Evolutionary conservation across 1,140 invertebrate species (phyloP).

Genomic region (Drusus annulatus): DNA sequence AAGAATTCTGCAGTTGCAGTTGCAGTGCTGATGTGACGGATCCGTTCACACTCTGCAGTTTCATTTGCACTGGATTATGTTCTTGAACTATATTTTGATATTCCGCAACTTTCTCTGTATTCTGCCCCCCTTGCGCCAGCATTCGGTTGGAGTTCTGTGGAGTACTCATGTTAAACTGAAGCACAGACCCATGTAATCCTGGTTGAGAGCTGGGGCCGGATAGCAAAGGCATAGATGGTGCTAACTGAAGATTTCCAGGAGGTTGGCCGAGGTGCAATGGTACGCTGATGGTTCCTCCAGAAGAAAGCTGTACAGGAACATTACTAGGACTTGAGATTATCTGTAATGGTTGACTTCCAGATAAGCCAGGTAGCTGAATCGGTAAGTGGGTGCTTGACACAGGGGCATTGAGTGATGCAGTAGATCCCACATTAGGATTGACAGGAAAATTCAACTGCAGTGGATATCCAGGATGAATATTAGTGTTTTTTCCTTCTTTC

Average conservation of each 20-base stretch:
- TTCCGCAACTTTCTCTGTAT: too few species aligned
- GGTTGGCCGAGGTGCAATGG: slow-evolving; percentile 66
- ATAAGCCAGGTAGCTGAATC: slow-evolving; percentile 65
- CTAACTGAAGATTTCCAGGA: slow-evolving; percentile 62
- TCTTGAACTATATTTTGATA: slow-evolving; percentile 59
- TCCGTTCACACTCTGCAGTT: slow-evolving; percentile 58
- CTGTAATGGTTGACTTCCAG: slow-evolving; percentile 34
- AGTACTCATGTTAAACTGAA: slow-evolving; percentile 60
- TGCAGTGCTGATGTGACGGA: slow-evolving; percentile 3
- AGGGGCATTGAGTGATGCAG: slow-evolving; percentile 64
- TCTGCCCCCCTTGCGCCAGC: slow-evolving; percentile 60
- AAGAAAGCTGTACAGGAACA: slow-evolving; percentile 67
- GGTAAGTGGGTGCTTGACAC: slow-evolving; percentile 64
- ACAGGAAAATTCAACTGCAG: slow-evolving; percentile 41
- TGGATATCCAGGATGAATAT: slow-evolving; percentile 37
- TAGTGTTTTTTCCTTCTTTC: slow-evolving; percentile 23
- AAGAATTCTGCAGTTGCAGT: slow-evolving; percentile 28
- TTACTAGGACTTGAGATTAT: slow-evolving; percentile 58
- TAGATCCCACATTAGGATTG: slow-evolving; percentile 46
- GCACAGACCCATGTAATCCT: slow-evolving; percentile 65
- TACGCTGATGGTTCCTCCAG: slow-evolving; percentile 68
- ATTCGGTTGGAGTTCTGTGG: slow-evolving; percentile 55
- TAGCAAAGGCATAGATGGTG: slow-evolving; percentile 60
- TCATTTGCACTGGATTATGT: slow-evolving; percentile 64
- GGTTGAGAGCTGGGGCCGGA: slow-evolving; percentile 61